Percentiles rank a stretch among this genome's conserved stretches.
phyloP scores from a whole-genome alignment of 2,888 invertebrate species.

The Tridacna crocea region DNA sequence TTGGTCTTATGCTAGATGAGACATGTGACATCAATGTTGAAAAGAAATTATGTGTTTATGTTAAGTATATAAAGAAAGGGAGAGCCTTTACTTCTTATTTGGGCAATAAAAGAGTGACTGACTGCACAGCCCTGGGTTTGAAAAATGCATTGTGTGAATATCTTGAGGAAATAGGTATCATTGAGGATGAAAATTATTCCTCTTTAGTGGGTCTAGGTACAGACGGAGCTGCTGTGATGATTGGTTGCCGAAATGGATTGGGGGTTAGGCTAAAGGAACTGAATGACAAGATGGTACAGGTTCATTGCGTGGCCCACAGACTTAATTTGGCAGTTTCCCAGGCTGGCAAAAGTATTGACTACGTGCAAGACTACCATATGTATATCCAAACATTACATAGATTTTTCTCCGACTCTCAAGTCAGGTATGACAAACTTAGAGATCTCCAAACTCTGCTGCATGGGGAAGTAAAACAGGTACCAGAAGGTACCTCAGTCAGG shows the following conservation, averaged over 20 bases:
- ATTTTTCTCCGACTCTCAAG: conserved; percentile 25
- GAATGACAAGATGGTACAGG: conserved; percentile 7
- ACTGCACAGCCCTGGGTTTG: conserved; percentile 44
- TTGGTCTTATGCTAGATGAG: conserved; percentile 46
- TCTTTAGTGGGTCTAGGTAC: conserved; percentile 19
- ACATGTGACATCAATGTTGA: conserved; percentile 33
- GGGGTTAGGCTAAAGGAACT: conserved; percentile 23
- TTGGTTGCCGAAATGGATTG: conserved; percentile 22
- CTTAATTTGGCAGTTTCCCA: conserved; percentile 20
- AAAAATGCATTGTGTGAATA: conserved; percentile 25
- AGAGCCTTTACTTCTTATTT: conserved; percentile 27
- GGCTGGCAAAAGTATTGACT: conserved; percentile 19
- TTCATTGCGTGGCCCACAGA: conserved; percentile 19
- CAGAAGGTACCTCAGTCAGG: conserved; percentile 28
- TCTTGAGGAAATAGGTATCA: background rate
- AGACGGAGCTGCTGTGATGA: conserved; percentile 18
- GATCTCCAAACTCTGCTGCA: conserved; percentile 25
- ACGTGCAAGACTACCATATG: conserved; percentile 15
- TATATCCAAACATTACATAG: conserved; percentile 13
- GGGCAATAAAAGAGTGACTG: conserved; percentile 38
- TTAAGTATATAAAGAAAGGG: conserved; percentile 34
- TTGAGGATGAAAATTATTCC: conserved; percentile 12
- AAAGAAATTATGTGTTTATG: conserved; percentile 37
- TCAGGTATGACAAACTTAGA: conserved; percentile 22
- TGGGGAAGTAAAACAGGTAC: conserved; percentile 29